Percentiles rank a stretch among this genome's conserved stretches.
These are phyloP conservation scores for Pandemis heparana DNA, from an alignment of 2,888 invertebrate species.

Conservation along the genomic window DNA sequence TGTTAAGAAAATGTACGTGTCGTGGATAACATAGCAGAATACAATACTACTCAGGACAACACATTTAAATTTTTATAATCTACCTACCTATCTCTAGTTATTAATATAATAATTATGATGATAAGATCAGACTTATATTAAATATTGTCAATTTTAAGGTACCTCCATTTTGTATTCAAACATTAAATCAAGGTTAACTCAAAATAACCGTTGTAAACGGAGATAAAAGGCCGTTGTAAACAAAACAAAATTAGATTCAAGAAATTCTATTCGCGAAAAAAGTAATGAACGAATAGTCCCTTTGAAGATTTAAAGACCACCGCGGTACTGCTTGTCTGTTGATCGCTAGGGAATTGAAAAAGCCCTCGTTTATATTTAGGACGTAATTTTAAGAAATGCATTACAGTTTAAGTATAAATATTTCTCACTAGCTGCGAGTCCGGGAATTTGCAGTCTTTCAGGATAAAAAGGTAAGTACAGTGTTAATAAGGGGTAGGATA, in stretches of 20 bases:
- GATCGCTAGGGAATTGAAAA: constrained; percentile 2
- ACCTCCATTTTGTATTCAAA: background rate
- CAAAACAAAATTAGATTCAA: constrained; percentile 8
- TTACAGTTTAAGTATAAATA: background rate
- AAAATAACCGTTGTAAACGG: constrained; percentile 9
- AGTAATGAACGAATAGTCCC: constrained; percentile 17
- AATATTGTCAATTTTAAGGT: too few relatives aligned
- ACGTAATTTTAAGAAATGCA: background rate
- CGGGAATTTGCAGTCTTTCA: too few relatives aligned
- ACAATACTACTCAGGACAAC: too few relatives aligned
- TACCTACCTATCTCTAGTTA: too few relatives aligned
- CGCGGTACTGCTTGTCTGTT: constrained; percentile 11
- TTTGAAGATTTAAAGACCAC: constrained; percentile 16
- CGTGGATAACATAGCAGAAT: too few relatives aligned
- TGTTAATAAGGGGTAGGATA: too few relatives aligned
- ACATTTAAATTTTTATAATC: too few relatives aligned
- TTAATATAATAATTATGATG: too few relatives aligned
- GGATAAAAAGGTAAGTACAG: too few relatives aligned
- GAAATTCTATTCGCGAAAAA: constrained; percentile 21
- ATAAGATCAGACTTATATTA: too few relatives aligned
- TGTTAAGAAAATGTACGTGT: too few relatives aligned
- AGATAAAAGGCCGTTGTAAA: constrained; percentile 11
- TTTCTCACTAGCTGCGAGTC: too few relatives aligned
- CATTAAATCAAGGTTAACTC: constrained; percentile 9
- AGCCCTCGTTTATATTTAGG: background rate